Percentiles rank a stretch among this genome's conserved stretches.
phyloP scores from a whole-genome alignment of 1,140 invertebrate genomes.

The Aphidius gifuensis region DNA sequence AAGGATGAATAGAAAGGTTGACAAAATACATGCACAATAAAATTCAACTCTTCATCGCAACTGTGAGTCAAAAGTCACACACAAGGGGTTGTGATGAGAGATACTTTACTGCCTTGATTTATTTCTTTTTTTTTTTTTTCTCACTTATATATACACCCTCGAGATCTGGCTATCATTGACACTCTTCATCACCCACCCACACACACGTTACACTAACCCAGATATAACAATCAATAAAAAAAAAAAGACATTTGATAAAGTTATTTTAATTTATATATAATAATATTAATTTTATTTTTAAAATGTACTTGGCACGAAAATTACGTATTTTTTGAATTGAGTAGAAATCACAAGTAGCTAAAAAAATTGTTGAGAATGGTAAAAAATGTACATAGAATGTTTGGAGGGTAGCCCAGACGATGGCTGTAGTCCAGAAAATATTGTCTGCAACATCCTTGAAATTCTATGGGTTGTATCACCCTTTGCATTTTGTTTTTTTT shows the following conservation, averaged over 20 bases:
- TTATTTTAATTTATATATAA: too few species aligned
- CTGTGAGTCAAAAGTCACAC: background rate
- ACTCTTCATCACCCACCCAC: background rate
- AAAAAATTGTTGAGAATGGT: background rate
- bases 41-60: slow-evolving; percentile 8
- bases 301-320: too few species aligned
- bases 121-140: too few species aligned
- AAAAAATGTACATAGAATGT: slow-evolving; percentile 15
- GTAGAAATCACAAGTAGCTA: too few species aligned
- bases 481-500: background rate
- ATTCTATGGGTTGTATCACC: background rate
- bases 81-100: slow-evolving; percentile 1
- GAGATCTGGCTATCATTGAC: background rate
- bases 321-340: too few species aligned
- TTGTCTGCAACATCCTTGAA: slow-evolving; percentile 1
- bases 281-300: too few species aligned
- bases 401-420: slow-evolving; percentile 17
- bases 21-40: slow-evolving; percentile 22
- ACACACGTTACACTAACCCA: background rate
- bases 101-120: slow-evolving; percentile 4
- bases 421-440: slow-evolving; percentile 19
- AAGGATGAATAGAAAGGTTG: slow-evolving; percentile 16
- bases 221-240: too few species aligned
- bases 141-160: too few species aligned
- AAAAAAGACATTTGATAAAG: too few species aligned